Evolutionary conservation across 2,888 invertebrate species (phyloP).

Genomic region (Notodonta dromedarius): DNA sequence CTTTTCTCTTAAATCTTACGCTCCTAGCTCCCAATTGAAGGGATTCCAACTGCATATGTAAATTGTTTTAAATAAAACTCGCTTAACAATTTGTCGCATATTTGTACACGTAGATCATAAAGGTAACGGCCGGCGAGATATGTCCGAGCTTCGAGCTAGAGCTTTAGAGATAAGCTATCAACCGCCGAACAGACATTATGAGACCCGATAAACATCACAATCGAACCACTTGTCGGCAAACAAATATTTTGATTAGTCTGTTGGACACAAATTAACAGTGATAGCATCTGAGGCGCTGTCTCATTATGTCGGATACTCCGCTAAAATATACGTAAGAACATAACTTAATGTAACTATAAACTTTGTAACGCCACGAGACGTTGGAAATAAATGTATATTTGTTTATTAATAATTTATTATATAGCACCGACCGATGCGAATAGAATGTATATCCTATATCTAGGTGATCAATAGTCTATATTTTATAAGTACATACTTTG

Average conservation of each 20-base stretch:
- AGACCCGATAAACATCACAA: constrained; percentile 64
- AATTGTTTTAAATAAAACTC: background rate
- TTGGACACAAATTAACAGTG: constrained; percentile 67
- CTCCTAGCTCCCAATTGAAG: background rate
- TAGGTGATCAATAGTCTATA: background rate
- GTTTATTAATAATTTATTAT: too few species aligned
- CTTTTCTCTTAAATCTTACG: background rate
- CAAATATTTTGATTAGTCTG: constrained; percentile 72
- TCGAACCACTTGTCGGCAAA: constrained; percentile 55
- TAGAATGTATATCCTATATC: background rate
- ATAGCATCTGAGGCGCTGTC: constrained; percentile 53
- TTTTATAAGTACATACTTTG: background rate
- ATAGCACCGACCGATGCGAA: background rate
- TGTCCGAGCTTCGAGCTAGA: constrained; percentile 11
- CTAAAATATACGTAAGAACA: background rate
- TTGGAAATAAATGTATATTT: too few species aligned
- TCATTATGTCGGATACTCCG: background rate
- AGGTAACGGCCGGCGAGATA: background rate
- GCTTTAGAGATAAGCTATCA: constrained; percentile 61
- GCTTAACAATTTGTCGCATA: background rate
- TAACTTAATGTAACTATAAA: background rate
- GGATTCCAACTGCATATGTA: background rate
- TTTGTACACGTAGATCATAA: background rate
- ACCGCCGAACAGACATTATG: constrained; percentile 62
- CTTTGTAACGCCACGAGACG: too few species aligned